Evolutionary conservation across 2,888 invertebrate genomes (phyloP), one percentile per base, ranked within the genome.

Genomic region (Malacosoma neustria): DNA sequence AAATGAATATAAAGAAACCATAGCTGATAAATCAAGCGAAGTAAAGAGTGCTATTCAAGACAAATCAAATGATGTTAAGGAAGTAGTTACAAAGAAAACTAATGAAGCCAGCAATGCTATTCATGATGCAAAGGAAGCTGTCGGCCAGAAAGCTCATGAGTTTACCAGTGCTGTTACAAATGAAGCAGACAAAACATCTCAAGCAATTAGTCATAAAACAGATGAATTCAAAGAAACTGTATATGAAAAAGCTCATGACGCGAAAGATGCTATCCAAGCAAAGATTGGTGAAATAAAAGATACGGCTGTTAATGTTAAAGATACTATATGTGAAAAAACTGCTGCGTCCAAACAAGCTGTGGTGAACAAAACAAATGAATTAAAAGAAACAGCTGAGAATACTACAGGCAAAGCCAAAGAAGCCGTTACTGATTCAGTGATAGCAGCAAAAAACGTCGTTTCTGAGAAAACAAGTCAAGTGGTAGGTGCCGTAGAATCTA

Each of bases 361-460:
- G n/a, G 40, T 31, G n/a, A 38, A 43, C 13, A 48, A 53, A 48
- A 42, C 51, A 9, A 37, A 14, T 14, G 43, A 54, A 39, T 14
- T 39, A 30, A 35, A 40, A 40, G 29, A 39, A 14, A 29, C 36
- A 11, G 29, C 75, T 46, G 42, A 70, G 41, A 41, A 76, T 46
- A 48, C 54, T 46, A 40, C 63, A 61, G 39, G 67, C 38, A 11
- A 55, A 46, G 33, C 48, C 52, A 40, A 68, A 57, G 35, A 72
- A 43, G 30, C 67, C 59, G 3, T 54, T 42, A 42, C 44, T 22
- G 41, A 49, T 43, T 29, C 67, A 59, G 3, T 52, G 41, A 41
- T 44, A 29, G 41, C 48, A 31, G 32, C 38, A 11, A 41, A 36
- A 32, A 32, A 38, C 11, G 32, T 38, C 5, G 30, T 41, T 9